phyloP scores from a whole-genome alignment of 2,888 invertebrate species.

The Drosophila setosimentum region DNA sequence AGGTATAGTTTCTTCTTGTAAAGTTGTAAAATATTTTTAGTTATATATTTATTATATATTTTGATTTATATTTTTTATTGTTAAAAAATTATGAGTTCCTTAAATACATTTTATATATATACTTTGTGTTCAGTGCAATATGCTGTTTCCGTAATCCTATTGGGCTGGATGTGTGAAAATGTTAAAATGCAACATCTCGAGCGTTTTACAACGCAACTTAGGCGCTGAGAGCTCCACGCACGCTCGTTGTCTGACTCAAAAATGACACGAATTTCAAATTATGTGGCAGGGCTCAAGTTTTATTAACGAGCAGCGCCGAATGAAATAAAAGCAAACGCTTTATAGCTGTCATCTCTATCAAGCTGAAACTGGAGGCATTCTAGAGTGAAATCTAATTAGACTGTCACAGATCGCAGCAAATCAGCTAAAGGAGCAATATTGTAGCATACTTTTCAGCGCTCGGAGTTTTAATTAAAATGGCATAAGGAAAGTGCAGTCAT shows the following conservation, averaged over 20 bases:
- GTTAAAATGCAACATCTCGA: conserved; percentile 50
- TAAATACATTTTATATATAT: not conserved
- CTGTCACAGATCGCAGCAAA: conserved; percentile 20
- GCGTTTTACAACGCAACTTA: conserved; percentile 54
- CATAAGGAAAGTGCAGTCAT: conserved; percentile 12
- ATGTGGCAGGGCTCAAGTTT: conserved; percentile 54
- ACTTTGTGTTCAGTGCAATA: conserved; percentile 26
- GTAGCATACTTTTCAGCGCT: conserved; percentile 12
- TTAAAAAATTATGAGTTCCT: no score
- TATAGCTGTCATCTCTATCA: conserved; percentile 19
- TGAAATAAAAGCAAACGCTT: conserved; percentile 55
- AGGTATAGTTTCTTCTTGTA: no score
- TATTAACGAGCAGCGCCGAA: conserved; percentile 39
- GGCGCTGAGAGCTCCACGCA: conserved; percentile 37
- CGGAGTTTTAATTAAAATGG: conserved; percentile 38
- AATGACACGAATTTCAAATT: conserved; percentile 79
- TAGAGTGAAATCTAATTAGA: conserved; percentile 59
- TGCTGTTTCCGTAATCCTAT: conserved; percentile 26
- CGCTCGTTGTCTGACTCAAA: conserved; percentile 53
- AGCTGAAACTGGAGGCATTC: conserved; percentile 15
- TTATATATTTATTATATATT: not conserved
- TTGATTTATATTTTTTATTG: not conserved
- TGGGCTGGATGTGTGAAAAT: conserved; percentile 40
- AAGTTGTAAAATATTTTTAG: not conserved
- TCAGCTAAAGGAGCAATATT: conserved; percentile 10